phyloP scores from a whole-genome alignment of 2,888 invertebrate species.

The Apotomis capreana region DNA sequence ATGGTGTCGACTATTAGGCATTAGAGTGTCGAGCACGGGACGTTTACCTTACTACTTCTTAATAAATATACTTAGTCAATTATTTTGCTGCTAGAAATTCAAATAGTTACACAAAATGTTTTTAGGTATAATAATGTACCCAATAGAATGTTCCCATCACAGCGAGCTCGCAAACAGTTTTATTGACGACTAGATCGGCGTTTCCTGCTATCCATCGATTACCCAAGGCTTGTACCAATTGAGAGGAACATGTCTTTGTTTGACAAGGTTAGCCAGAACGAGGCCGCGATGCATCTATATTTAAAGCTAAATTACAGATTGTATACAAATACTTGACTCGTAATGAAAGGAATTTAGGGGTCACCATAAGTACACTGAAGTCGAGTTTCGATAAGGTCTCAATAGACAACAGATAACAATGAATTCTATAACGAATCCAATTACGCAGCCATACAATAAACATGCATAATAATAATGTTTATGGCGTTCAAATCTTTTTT shows the following conservation, averaged over 20 bases:
- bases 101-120: too few relatives aligned
- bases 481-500: neutral
- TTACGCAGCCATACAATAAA: conserved; percentile 44
- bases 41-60: too few relatives aligned
- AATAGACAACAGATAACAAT: conserved; percentile 14
- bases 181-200: conserved; percentile 65
- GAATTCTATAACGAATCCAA: conserved; percentile 22
- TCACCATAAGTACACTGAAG: conserved; percentile 14
- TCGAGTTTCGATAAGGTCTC: conserved; percentile 7
- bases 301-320: conserved; percentile 38
- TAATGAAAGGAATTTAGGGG: conserved; percentile 37
- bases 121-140: too few relatives aligned
- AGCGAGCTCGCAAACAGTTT: neutral
- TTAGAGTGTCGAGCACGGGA: too few relatives aligned
- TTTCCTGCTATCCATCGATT: conserved; percentile 74
- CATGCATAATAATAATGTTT: conserved; percentile 23
- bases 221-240: conserved; percentile 66
- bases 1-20: too few relatives aligned
- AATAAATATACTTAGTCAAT: too few relatives aligned
- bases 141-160: too few relatives aligned
- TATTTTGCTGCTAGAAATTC: too few relatives aligned
- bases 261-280: conserved; percentile 68
- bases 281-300: conserved; percentile 35
- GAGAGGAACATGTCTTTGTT: conserved; percentile 60
- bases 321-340: conserved; percentile 35